Percentiles rank a stretch among this genome's conserved stretches.
Evolutionary conservation across 2,113 vertebrate species (phyloP).

Genomic region (Cariama cristata): DNA sequence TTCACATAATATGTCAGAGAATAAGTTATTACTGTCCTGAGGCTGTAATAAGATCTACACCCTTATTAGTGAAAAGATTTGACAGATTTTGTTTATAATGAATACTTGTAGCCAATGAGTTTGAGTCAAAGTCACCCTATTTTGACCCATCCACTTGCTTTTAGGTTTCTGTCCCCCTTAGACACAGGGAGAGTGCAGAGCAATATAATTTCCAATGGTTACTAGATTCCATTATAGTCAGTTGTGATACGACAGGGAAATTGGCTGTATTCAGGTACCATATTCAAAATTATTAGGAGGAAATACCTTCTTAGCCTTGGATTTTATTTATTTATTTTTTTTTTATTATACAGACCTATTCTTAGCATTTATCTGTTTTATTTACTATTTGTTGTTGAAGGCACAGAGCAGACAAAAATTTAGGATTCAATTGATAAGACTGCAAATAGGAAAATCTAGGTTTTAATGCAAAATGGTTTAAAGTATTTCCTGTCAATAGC

Average conservation of each 20-base stretch:
- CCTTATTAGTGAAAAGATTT: conserved; percentile 78
- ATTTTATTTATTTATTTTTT: not conserved
- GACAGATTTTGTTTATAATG: conserved; percentile 80
- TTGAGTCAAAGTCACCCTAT: conserved; percentile 55
- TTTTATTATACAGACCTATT: not conserved
- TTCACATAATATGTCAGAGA: conserved; percentile 80
- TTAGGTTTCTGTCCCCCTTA: conserved; percentile 27
- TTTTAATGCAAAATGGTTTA: not conserved
- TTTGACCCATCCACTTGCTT: conserved; percentile 65
- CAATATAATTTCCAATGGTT: conserved; percentile 29
- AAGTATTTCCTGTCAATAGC: not conserved
- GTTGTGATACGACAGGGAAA: conserved; percentile 29
- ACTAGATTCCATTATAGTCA: conserved; percentile 56
- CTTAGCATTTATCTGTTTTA: conserved; percentile 1
- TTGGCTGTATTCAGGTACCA: not conserved
- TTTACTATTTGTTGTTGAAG: conserved; percentile 33
- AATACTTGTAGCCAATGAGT: conserved; percentile 66
- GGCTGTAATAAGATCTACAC: conserved; percentile 79
- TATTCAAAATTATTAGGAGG: conserved; percentile 40
- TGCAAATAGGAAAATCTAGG: not conserved
- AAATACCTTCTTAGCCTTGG: not conserved
- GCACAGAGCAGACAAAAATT: not conserved
- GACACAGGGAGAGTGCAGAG: not conserved
- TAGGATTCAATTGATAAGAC: not conserved
- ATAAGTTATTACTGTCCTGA: conserved; percentile 82